Base-by-base conservation (phyloP, 2,113 vertebrate genomes). In the Neoarius graeffei region DNA sequence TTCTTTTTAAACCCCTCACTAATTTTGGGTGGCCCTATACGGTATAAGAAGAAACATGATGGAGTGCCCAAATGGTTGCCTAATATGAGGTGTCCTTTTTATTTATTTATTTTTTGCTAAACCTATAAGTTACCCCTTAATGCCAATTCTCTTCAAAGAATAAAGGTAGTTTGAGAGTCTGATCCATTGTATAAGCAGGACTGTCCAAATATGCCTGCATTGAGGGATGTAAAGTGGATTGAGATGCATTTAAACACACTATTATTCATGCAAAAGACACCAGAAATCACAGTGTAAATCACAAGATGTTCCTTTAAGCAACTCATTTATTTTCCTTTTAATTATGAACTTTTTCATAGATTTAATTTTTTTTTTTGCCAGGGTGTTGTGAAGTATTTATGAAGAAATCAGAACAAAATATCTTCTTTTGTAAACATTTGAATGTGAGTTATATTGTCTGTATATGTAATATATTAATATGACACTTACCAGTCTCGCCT, bases 401-500 rank as follows among this genome's bases (percentile, higher is more conserved):
- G 27, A 67, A 27, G 25, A 67, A 67, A 67, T 27, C 64, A 1
- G n/a, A 69, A 69, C 7, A 69, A 42, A 48, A 20, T 42, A 35
- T 23, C 35, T 48, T 19, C 69, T 19, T 42, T 8, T 19, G 69
- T 48, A 73, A 73, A 48, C 17, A 52, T 54, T 6, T 57, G 0
- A 30, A 6, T 20, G 56, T 2, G 27, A 27, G 4, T 35, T 60
- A 11, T 82, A 25, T 60, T 11, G 4, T 13, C 17, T 81, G 30
- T 23, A 62, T 35, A 5, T 52, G 9, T 67, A 25, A 10, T 2
- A 19, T 54, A 62, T 48, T 4, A 19, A 57, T 66, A 20, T 7
- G 42, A 54, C 23, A 81, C 95, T 92, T 89, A 97, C 97, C 94
- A n/a, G 97, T 99, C 90, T 99, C 97, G 15, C 97, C 98, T 17